These are phyloP conservation scores for Phrynocephalus guinanensis DNA, from an alignment of 2,797 vertebrate genomes.

Conservation along the genomic window DNA sequence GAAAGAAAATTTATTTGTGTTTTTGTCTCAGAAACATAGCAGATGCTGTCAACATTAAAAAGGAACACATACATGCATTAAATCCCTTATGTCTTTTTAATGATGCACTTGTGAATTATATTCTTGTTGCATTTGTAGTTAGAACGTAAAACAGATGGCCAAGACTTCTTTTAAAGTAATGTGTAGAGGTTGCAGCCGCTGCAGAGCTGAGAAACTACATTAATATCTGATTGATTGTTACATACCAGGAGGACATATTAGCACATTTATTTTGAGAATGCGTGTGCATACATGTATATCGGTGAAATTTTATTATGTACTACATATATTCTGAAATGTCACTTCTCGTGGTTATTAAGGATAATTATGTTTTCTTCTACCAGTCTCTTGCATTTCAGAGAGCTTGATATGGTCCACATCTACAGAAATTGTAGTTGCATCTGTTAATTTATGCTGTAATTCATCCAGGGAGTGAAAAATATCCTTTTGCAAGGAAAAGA, in stretches of 20 bases:
- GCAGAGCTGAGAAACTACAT: slow-evolving; percentile 64
- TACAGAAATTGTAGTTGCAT: slow-evolving; percentile 30
- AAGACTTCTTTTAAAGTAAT: slow-evolving; percentile 77
- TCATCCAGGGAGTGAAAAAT: background rate
- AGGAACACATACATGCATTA: slow-evolving; percentile 73
- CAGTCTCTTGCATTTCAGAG: slow-evolving; percentile 23
- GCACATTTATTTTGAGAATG: slow-evolving; percentile 37
- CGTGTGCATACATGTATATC: slow-evolving; percentile 39
- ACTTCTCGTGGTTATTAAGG: slow-evolving; percentile 65
- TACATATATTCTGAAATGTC: slow-evolving; percentile 68
- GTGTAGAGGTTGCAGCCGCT: slow-evolving; percentile 71
- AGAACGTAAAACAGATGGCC: slow-evolving; percentile 79
- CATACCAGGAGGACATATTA: slow-evolving; percentile 72
- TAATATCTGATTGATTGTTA: slow-evolving; percentile 72
- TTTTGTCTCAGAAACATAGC: slow-evolving; percentile 59
- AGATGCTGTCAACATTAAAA: slow-evolving; percentile 72
- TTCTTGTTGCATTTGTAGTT: slow-evolving; percentile 82
- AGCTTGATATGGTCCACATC: background rate
- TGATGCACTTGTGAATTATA: slow-evolving; percentile 81
- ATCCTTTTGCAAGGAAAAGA: background rate
- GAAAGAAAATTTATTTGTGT: slow-evolving; percentile 34
- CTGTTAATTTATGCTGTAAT: slow-evolving; percentile 18
- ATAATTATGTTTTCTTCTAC: slow-evolving; percentile 66
- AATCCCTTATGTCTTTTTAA: slow-evolving; percentile 80
- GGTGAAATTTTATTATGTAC: slow-evolving; percentile 60